Base-by-base conservation (phyloP, 2,888 invertebrate genomes). In the Ectropis crepuscularia region DNA sequence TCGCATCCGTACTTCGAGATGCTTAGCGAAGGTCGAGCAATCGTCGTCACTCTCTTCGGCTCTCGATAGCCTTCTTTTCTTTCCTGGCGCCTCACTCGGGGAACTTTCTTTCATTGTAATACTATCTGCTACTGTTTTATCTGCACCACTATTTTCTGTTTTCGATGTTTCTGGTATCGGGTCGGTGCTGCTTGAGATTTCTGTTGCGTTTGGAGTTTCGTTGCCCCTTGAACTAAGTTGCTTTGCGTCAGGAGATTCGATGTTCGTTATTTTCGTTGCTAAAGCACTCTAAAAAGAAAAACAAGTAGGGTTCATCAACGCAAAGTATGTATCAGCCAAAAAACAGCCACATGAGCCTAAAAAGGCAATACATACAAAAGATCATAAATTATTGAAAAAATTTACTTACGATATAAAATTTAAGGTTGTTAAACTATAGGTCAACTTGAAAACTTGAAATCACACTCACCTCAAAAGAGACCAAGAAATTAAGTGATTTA, bases 21-120 rank as follows among this genome's bases (percentile, higher is more conserved):
- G 60, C n/a, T 53, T 60, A 2, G 61, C 63, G 16, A 65, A 70
- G 6, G 61, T 62, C 2, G 55, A 53, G 10, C 59, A 59, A 10
- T 63, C 68, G n/a, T 69, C 69, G 10, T 53, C 48, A 9, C 5
- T 11, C 5, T 48, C 53, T 9, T 41, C 53, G 0, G 43, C 53
- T 42, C 41, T 8, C 39, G 39, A 50, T 12, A 50, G 12, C 39
- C 9, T 50, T 9, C 50, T 50, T 28, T 50, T 50, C 36, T 50
- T 50, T 1, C 8, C 8, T 12, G 8, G 39, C 5, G 39, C 38
- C 5, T 6, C 2, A 7, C 11, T 49, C 6, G 5, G n/a, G 0
- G 38, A 10, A 38, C 11, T 38, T 12, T 50, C 6, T 8, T 8
- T 12, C n/a, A 10, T 28, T 48, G 28, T 8, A 5, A 28, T 28